phyloP scores from a whole-genome alignment of 2,797 vertebrate genomes.

The Chelmon rostratus region DNA sequence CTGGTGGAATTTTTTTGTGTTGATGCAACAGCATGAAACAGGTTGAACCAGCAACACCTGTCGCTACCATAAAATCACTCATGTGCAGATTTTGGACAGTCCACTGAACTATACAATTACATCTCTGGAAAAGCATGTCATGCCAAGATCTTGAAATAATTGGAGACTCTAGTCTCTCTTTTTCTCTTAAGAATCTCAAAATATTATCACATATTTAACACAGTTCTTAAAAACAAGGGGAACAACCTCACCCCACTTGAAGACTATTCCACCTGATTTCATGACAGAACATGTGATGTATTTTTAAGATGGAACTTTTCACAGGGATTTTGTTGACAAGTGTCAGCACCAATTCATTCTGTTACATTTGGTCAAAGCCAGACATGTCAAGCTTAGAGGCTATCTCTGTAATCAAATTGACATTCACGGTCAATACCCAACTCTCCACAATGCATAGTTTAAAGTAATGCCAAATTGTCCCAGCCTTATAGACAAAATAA shows the following conservation, averaged over 20 bases:
- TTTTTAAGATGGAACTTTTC: not conserved
- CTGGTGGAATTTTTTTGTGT: not conserved
- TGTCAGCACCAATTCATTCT: not conserved
- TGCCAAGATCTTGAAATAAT: not conserved
- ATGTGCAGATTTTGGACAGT: not conserved
- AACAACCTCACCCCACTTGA: not conserved
- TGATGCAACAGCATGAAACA: not conserved
- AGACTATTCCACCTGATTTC: not conserved
- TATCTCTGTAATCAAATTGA: slow-evolving; percentile 7
- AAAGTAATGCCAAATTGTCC: not conserved
- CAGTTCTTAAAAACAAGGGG: not conserved
- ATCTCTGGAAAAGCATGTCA: not conserved
- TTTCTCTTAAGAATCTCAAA: not conserved
- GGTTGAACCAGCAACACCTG: slow-evolving; percentile 4
- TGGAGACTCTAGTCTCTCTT: not conserved
- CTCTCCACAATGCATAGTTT: slow-evolving; percentile 17
- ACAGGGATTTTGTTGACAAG: not conserved
- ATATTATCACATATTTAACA: not conserved
- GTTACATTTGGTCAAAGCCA: slow-evolving; percentile 60
- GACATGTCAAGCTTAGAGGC: slow-evolving; percentile 1
- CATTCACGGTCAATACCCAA: slow-evolving; percentile 15
- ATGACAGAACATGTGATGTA: not conserved
- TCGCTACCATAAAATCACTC: not conserved
- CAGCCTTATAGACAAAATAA: not conserved
- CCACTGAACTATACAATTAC: not conserved